These are phyloP conservation scores for Ditula angustiorana DNA, from an alignment of 2,888 invertebrate genomes.

Conservation along the genomic window DNA sequence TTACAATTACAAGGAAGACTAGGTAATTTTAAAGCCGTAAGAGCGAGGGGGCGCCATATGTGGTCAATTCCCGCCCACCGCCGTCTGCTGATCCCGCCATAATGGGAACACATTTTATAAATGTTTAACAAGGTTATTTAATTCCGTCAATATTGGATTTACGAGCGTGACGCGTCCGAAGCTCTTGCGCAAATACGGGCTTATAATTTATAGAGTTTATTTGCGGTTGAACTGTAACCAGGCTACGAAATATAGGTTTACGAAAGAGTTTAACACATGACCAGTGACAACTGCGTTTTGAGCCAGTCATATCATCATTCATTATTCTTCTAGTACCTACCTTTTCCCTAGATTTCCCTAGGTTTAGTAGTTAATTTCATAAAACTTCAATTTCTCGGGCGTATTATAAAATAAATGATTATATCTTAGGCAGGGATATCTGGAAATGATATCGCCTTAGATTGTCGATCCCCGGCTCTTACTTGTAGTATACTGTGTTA, in stretches of 20 bases:
- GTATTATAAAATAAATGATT: no score
- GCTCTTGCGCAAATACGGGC: constrained; percentile 27
- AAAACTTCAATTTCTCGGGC: no score
- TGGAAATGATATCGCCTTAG: no score
- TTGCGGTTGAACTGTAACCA: not conserved
- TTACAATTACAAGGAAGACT: constrained; percentile 47
- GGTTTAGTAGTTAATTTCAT: no score
- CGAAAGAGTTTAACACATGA: not conserved
- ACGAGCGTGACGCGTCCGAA: constrained; percentile 6
- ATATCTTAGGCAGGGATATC: no score
- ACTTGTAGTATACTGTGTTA: no score
- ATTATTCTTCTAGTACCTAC: no score
- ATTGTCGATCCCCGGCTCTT: no score
- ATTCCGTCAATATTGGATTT: constrained; percentile 33
- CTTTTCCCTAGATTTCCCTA: no score
- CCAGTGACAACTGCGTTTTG: no score
- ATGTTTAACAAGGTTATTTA: constrained; percentile 57
- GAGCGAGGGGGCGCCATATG: constrained; percentile 70
- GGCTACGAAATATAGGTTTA: not conserved
- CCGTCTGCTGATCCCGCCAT: constrained; percentile 73
- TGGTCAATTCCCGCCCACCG: constrained; percentile 64
- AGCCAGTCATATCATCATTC: no score
- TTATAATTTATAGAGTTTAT: constrained; percentile 10
- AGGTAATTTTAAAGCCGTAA: constrained; percentile 52
- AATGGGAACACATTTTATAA: constrained; percentile 73